These are phyloP conservation scores for Phaenicophaeus curvirostris DNA, from an alignment of 2,797 vertebrate genomes.

Conservation along the genomic window DNA sequence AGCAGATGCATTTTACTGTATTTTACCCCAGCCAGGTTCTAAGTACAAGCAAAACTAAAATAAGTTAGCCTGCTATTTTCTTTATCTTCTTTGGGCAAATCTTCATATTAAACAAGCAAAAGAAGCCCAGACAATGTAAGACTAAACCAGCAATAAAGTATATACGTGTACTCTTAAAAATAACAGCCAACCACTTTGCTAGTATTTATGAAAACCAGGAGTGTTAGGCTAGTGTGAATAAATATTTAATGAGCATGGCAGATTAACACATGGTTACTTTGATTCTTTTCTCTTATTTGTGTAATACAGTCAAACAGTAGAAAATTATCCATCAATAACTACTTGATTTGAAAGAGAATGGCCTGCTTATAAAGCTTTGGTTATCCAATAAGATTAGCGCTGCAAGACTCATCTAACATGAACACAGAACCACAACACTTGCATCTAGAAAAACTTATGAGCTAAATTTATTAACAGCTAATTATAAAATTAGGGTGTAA, in stretches of 20 bases:
- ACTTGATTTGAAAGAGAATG: constrained; percentile 29
- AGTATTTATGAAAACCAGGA: constrained; percentile 62
- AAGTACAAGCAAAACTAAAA: constrained; percentile 27
- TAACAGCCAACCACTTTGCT: constrained; percentile 45
- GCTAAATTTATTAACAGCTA: background rate
- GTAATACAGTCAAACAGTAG: constrained; percentile 37
- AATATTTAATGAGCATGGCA: constrained; percentile 71
- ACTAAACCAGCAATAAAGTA: constrained; percentile 4
- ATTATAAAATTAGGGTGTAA: background rate
- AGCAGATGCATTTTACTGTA: background rate
- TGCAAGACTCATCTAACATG: background rate
- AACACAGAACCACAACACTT: background rate
- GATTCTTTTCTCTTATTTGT: constrained; percentile 59
- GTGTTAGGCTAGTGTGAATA: constrained; percentile 68
- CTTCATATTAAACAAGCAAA: background rate
- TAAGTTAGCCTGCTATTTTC: background rate
- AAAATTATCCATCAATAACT: constrained; percentile 48
- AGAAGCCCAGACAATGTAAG: background rate
- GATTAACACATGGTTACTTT: constrained; percentile 67
- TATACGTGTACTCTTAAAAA: background rate
- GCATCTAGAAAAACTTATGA: background rate
- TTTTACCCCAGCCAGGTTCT: background rate
- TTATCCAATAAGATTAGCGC: background rate
- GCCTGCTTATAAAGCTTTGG: background rate
- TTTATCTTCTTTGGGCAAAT: background rate